Base-by-base conservation (phyloP, 2,888 invertebrate genomes). In the Acanthacorydalis orientalis region DNA sequence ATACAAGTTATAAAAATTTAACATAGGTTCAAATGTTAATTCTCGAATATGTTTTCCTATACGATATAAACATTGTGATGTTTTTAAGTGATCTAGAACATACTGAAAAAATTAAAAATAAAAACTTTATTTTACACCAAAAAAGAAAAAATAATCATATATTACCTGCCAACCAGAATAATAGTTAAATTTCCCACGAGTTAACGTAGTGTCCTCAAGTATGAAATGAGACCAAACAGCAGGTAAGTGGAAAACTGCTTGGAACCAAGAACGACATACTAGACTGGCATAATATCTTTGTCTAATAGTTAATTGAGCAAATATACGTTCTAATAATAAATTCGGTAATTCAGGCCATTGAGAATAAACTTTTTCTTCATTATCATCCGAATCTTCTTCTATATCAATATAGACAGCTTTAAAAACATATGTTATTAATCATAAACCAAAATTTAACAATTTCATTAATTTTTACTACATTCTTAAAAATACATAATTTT, bases 1-100 rank as follows among this genome's bases (percentile, higher is more conserved):
- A 60, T 81, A 86, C 39, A 88, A 70, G 61, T 87, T 87, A 62
- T 83, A 81, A 56, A 86, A 83, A 60, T 86, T 85, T 49, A 75
- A 67, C 68, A 80, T 80, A 1, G 86, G 86, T 33, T 77, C 73
- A 53, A 89, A 77, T 12, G 80, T 72, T 32, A 88, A 64, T 9
- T 72, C 71, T 49, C 77, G 72, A 55, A 87, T 73, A 56, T 77
- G 69, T 44, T 65, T 68, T 0, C 86, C 86, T 23, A 86, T 74
- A 52, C 74, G 72, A 40, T 75, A 72, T 37, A 87, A 65, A 54
- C 84, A 86, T 51, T 75, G 67, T 52, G 83, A 81, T 0, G 82
- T 78, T 49, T 83, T 68, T 57, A 80, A 68, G 58, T 84, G 84
- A 65, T 85, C 85, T 55, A 88, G 64, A 57, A 80, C 76, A 56